Percentiles rank a stretch among this genome's conserved stretches.
phyloP scores from a whole-genome alignment of 2,888 invertebrate genomes.

The Lamellibrachia columna region DNA sequence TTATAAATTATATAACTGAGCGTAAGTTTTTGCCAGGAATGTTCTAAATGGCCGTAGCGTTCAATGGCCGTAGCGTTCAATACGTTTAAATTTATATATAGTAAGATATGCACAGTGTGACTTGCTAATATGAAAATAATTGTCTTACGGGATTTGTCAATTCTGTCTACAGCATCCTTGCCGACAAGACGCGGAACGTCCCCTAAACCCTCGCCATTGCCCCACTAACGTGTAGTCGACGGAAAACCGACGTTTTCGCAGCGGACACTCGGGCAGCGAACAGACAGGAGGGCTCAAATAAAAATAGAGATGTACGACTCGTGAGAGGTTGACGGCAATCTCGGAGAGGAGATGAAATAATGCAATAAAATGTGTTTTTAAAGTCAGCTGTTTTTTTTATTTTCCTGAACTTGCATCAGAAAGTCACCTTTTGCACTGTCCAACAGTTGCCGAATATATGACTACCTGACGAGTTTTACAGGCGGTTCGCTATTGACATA shows the following conservation, averaged over 20 bases:
- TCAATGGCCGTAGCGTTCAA: too few relatives aligned
- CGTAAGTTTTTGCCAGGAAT: too few relatives aligned
- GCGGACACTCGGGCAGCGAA: neutral
- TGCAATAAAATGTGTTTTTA: neutral
- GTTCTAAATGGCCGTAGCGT: too few relatives aligned
- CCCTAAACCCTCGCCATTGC: neutral
- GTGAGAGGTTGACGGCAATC: neutral
- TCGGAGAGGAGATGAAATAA: neutral
- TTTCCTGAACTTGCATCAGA: neutral
- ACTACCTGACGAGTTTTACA: too few relatives aligned
- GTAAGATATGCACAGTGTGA: too few relatives aligned
- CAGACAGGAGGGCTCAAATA: neutral
- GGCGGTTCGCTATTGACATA: too few relatives aligned
- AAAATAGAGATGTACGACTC: neutral
- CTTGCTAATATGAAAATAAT: too few relatives aligned
- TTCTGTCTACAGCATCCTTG: neutral
- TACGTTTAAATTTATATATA: too few relatives aligned
- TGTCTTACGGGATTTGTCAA: too few relatives aligned
- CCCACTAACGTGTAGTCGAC: neutral
- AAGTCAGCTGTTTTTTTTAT: neutral
- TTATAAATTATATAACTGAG: too few relatives aligned
- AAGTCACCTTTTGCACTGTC: neutral
- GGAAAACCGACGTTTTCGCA: neutral
- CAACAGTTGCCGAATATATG: neutral
- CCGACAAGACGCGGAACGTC: neutral